Evolutionary conservation across 2,113 vertebrate species (phyloP), one percentile per base, ranked within the genome.

Genomic region (Zosterops hypoxanthus): DNA sequence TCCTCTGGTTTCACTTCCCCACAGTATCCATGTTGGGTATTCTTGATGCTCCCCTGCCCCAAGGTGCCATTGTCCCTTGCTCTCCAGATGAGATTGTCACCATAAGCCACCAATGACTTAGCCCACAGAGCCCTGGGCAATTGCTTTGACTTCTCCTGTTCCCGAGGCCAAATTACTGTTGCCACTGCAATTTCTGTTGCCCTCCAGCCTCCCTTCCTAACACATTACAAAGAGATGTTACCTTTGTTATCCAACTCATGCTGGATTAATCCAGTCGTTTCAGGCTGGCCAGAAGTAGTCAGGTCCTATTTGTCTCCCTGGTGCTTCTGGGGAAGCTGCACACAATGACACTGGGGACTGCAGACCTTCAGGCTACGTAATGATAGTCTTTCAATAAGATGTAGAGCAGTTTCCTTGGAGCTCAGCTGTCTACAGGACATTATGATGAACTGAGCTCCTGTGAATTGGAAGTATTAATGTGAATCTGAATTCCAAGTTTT

Each of bases 221-320:
- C 1, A 2, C 57, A 92, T 95, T 90, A 92, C 44, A 63, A 59
- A 88, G 86, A 95, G 79, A 81, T 47, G 90, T 77, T 95, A 94
- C 90, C 88, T 96, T 92, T 93, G 66, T 91, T 95, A 88, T 88
- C 82, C 42, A 88, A 33, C 88, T 95, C 82, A 69, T 83, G 86
- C 79, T 94, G 92, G 95, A 94, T 97, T 96, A 92, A 88, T 94
- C 86, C 78, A 86, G 79, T 70, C 64, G 66, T 59, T 93, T 95
- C 88, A 90, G 71, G 64, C 90, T 86, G 86, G 76, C 79, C 95
- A 93, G 76, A 66, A 94, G 56, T 70, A 93, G 94, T 95, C 95
- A 77, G 56, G 86, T 97, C 88, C 60, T 90, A 90, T 96, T 96
- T 96, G 80, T 95, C 92, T 96, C 29, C 0, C 0, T 92, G 50